Percentiles rank a stretch among this genome's conserved stretches.
These are phyloP conservation scores for Allolobophora icterica DNA, from an alignment of 2,888 invertebrate genomes.

Conservation along the genomic window DNA sequence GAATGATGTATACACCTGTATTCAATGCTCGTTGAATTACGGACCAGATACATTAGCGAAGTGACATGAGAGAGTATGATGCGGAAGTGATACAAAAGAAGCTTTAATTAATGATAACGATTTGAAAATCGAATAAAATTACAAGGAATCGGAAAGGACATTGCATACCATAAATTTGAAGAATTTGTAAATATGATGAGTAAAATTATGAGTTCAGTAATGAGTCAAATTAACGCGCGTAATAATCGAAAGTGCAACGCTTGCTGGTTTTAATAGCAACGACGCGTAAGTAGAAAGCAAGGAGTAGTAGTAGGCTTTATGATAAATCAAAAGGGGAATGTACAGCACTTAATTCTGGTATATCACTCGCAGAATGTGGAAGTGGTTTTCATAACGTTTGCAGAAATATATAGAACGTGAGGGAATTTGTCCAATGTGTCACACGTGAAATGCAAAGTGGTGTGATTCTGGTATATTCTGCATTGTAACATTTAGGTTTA, in stretches of 20 bases:
- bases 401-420: background rate
- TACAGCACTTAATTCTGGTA: background rate
- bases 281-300: background rate
- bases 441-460: background rate
- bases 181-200: conserved; percentile 1
- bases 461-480: background rate
- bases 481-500: background rate
- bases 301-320: background rate
- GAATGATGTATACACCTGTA: background rate
- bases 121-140: background rate
- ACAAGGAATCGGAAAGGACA: background rate
- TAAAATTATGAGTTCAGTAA: background rate
- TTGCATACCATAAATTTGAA: background rate
- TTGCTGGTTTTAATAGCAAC: background rate
- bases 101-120: background rate
- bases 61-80: background rate
- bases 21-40: background rate
- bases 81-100: background rate
- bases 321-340: background rate
- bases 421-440: background rate
- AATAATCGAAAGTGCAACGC: background rate
- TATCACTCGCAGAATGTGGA: background rate
- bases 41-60: background rate
- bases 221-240: background rate
- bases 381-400: background rate